Evolutionary conservation across 2,797 vertebrate species (phyloP).

Genomic region (Halcyon chelicuti): DNA sequence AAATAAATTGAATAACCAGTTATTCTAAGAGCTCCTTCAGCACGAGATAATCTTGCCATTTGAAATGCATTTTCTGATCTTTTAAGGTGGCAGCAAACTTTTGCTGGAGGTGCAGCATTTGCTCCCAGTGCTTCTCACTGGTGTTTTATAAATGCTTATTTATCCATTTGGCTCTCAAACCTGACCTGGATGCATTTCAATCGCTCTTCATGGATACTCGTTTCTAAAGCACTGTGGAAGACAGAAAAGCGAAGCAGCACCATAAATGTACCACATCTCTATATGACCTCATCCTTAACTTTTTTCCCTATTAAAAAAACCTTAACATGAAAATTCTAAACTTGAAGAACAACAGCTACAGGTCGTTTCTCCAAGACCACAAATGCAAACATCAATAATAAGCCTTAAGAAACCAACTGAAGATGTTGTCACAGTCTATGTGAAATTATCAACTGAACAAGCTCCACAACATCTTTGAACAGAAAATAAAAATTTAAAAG

Average conservation of each 20-base stretch:
- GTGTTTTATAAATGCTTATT: accelerated
- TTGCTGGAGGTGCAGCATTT: background rate
- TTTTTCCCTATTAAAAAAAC: background rate
- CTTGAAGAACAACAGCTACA: accelerated
- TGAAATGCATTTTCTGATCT: background rate
- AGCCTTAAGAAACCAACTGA: background rate
- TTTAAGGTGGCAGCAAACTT: background rate
- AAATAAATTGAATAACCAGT: background rate
- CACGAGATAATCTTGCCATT: background rate
- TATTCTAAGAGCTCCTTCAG: background rate
- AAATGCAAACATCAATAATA: background rate
- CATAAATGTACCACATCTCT: accelerated
- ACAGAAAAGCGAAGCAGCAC: background rate
- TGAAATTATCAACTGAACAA: background rate
- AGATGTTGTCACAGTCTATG: background rate
- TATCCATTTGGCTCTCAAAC: background rate
- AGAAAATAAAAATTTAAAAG: background rate
- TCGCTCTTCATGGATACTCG: accelerated
- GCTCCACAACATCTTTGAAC: accelerated
- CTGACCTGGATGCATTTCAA: background rate
- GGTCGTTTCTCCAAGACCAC: accelerated
- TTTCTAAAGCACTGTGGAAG: background rate
- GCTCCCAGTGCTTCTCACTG: background rate
- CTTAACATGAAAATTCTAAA: background rate
- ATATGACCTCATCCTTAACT: accelerated